Conservation (phyloP, 1,140 invertebrate species). For the Gryllus bimaculatus region DNA sequence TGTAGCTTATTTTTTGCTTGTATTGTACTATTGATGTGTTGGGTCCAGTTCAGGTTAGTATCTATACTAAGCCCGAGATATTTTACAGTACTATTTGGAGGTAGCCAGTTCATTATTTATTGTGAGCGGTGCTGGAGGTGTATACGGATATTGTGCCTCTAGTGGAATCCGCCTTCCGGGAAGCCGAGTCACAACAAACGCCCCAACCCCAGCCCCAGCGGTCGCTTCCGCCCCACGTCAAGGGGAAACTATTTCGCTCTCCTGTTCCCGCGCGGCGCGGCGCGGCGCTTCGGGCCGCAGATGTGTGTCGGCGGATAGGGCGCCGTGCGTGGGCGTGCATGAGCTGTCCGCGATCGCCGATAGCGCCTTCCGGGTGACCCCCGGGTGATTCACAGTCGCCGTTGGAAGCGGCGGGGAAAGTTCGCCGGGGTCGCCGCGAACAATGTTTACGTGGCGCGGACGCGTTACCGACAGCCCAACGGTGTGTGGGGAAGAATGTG, state of each 20-base stretch:
- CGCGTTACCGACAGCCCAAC: not conserved
- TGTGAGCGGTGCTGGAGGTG: too few species aligned
- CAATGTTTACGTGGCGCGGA: not conserved
- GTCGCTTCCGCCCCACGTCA: not conserved
- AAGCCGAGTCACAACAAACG: not conserved
- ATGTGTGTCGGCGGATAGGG: not conserved
- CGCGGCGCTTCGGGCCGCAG: not conserved
- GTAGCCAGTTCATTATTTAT: too few species aligned
- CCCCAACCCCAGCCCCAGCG: too few species aligned
- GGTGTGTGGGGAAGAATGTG: not conserved
- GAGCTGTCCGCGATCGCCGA: not conserved
- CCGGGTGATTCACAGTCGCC: not conserved
- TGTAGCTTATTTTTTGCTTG: too few species aligned
- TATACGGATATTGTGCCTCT: too few species aligned
- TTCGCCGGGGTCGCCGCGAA: not conserved
- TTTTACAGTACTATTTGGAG: too few species aligned
- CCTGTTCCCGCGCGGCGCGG: not conserved
- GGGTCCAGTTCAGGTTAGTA: too few species aligned
- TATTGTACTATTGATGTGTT: too few species aligned
- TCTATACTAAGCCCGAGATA: too few species aligned
- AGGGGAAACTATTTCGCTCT: not conserved
- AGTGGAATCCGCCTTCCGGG: not conserved
- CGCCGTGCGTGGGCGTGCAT: not conserved
- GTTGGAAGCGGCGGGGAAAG: not conserved
- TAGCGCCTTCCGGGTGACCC: not conserved